Conservation (phyloP, 2,888 invertebrate species). For the Perizoma flavofasciatum region DNA sequence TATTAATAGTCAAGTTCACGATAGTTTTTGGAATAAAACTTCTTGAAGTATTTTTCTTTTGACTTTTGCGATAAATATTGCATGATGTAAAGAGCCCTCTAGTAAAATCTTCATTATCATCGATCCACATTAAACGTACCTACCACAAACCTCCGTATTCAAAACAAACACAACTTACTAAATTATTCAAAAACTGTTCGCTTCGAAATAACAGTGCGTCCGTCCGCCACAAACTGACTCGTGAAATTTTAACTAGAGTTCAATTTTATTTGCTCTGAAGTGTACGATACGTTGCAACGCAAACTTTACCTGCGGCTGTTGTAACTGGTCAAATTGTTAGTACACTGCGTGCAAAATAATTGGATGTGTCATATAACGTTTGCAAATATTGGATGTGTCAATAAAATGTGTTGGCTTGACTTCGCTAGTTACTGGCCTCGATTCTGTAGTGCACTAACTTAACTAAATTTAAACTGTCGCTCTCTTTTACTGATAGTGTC, state of each 20-base stretch:
- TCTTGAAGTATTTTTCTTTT: too few species aligned
- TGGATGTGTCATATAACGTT: conserved; percentile 18
- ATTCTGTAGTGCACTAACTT: too few species aligned
- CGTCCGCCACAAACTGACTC: conserved; percentile 46
- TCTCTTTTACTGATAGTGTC: too few species aligned
- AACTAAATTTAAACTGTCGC: too few species aligned
- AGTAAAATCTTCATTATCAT: too few species aligned
- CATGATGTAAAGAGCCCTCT: too few species aligned
- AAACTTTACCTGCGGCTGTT: conserved; percentile 25
- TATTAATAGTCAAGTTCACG: too few species aligned
- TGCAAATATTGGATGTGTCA: conserved; percentile 22
- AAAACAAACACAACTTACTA: conserved; percentile 38
- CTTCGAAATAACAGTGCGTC: conserved; percentile 49
- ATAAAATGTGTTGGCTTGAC: too few species aligned
- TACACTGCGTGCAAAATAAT: conserved; percentile 28
- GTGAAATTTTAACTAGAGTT: conserved; percentile 69
- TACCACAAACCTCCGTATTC: conserved; percentile 27
- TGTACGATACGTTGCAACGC: conserved; percentile 43
- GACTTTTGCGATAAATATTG: too few species aligned
- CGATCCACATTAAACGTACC: too few species aligned
- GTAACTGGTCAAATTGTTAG: conserved; percentile 22
- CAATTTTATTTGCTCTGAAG: conserved; percentile 66
- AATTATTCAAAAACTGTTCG: conserved; percentile 51
- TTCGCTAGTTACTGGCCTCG: too few species aligned
- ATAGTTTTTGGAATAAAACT: too few species aligned